A percentile compares a stretch with the other conserved stretches of the same genome.
These are phyloP conservation scores for Saimiri boliviensis DNA, from an alignment of 2,113 vertebrate species.

Conservation along the genomic window DNA sequence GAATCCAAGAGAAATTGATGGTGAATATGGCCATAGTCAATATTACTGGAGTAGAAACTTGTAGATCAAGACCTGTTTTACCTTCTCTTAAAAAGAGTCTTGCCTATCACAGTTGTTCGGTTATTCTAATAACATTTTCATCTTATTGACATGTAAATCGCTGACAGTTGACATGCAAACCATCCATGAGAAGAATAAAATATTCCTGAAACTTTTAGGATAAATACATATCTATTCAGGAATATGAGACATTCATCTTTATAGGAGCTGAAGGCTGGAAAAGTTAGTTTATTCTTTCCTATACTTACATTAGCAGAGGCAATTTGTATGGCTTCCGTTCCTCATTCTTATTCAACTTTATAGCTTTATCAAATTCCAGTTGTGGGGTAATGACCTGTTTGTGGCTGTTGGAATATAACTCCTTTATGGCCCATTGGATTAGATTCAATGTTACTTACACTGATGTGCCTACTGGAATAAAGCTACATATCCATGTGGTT, in stretches of 20 bases:
- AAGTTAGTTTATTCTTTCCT: slow-evolving; percentile 10
- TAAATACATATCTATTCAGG: neutral
- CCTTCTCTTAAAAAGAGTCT: neutral
- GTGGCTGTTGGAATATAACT: neutral
- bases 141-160: neutral
- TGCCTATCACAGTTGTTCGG: neutral
- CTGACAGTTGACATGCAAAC: neutral
- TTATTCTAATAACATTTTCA: neutral
- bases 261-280: neutral
- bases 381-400: neutral
- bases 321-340: neutral
- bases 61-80: slow-evolving; percentile 22
- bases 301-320: neutral
- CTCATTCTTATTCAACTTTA: neutral
- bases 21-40: neutral
- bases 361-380: slow-evolving; percentile 12
- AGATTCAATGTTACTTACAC: neutral
- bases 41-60: neutral
- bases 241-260: neutral
- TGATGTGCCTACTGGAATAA: neutral
- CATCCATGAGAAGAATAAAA: slow-evolving; percentile 18
- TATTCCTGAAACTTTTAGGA: neutral
- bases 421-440: neutral
- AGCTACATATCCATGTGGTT: neutral
- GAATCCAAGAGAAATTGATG: neutral